Evolutionary conservation across 2,113 vertebrate genomes (phyloP).

Genomic region (Gymnocephalus cernua): DNA sequence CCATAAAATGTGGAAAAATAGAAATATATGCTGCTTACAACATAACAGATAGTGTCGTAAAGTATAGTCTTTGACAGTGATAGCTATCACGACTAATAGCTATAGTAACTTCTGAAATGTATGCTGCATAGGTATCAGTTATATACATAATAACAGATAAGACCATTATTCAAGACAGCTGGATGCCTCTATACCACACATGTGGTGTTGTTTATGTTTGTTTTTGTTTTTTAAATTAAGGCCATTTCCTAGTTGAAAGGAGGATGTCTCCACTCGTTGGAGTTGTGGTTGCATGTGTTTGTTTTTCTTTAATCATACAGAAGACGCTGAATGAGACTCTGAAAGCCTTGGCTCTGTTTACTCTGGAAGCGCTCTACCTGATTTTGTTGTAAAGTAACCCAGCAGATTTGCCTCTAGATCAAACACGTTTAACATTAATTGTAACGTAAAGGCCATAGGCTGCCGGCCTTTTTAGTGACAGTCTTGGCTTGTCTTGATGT

Average conservation of each 20-base stretch:
- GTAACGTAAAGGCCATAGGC: neutral
- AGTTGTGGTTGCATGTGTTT: neutral
- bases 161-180: neutral
- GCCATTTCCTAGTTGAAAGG: neutral
- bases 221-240: neutral
- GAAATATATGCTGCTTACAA: neutral
- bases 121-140: neutral
- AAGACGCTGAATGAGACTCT: neutral
- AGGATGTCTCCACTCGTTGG: neutral
- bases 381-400: neutral
- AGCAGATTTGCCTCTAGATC: conserved; percentile 2
- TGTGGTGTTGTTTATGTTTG: neutral
- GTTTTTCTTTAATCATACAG: neutral
- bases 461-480: neutral
- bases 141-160: neutral
- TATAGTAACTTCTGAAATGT: neutral
- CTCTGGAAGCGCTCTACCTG: neutral
- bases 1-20: neutral
- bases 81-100: neutral
- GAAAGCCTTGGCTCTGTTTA: conserved; percentile 10
- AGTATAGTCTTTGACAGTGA: neutral
- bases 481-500: conserved; percentile 5
- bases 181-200: neutral
- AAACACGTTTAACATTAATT: neutral
- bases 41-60: neutral